phyloP scores from a whole-genome alignment of 2,888 invertebrate species.

The Ceramica pisi region DNA sequence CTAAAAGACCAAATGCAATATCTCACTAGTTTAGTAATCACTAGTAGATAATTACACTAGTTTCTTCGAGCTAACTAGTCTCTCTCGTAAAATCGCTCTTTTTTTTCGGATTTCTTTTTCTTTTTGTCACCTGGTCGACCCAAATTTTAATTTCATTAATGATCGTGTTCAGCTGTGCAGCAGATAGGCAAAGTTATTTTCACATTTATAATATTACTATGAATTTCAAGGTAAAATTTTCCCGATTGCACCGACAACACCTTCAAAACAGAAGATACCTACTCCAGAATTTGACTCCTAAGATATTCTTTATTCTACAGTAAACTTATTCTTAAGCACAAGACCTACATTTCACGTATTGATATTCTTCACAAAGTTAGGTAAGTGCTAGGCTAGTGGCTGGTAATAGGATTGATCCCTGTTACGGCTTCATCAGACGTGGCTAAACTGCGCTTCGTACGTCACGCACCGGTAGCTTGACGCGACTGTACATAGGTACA shows the following conservation, averaged over 20 bases:
- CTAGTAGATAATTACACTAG: neutral
- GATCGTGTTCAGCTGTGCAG: too few relatives aligned
- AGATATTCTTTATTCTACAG: neutral
- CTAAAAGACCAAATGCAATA: neutral
- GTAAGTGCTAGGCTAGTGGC: conserved; percentile 75
- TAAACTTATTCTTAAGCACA: conserved; percentile 1
- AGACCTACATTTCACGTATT: conserved; percentile 34
- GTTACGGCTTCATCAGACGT: conserved; percentile 86
- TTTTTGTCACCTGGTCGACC: too few relatives aligned
- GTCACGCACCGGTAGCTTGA: conserved; percentile 60
- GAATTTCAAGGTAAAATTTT: neutral
- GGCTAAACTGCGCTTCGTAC: conserved; percentile 82
- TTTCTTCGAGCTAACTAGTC: too few relatives aligned
- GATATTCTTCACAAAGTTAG: conserved; percentile 66
- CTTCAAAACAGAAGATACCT: too few relatives aligned
- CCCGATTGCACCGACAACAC: neutral
- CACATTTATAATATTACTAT: neutral
- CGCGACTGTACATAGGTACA: conserved; percentile 3
- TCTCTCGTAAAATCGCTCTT: too few relatives aligned
- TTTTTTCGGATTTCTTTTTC: too few relatives aligned
- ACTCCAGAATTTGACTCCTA: neutral
- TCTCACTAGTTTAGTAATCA: neutral
- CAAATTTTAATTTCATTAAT: too few relatives aligned
- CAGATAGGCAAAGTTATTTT: too few relatives aligned
- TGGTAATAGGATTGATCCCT: conserved; percentile 85